phyloP scores from a whole-genome alignment of 2,113 vertebrate species.

The Ivindomyrus marchei region DNA sequence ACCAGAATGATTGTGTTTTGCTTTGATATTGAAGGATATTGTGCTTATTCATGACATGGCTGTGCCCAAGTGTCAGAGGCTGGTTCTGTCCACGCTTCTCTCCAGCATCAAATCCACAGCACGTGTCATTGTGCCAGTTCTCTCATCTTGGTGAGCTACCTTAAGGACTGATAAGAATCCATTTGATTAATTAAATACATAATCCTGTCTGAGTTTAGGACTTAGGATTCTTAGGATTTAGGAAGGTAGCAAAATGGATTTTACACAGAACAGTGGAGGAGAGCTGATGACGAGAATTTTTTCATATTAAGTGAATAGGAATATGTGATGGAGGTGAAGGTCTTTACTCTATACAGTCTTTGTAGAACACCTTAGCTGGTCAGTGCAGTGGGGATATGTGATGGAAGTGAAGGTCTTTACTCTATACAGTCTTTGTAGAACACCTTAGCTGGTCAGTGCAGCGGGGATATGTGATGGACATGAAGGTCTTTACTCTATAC shows the following conservation, averaged over 20 bases:
- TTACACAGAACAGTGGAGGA: background rate
- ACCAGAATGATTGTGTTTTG: constrained; percentile 7
- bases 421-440: background rate
- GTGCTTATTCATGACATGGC: background rate
- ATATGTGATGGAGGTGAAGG: background rate
- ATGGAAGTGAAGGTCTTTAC: background rate
- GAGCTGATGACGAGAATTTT: background rate
- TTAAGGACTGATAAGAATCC: background rate
- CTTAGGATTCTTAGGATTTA: background rate
- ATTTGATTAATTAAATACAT: background rate
- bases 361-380: background rate
- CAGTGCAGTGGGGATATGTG: background rate
- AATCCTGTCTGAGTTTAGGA: background rate
- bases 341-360: background rate
- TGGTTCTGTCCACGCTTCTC: background rate
- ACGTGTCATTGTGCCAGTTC: background rate
- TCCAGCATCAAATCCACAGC: background rate
- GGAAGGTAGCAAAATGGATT: background rate
- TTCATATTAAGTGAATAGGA: background rate
- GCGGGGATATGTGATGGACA: background rate
- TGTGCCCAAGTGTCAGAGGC: constrained; percentile 19
- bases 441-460: background rate
- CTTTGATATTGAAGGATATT: background rate
- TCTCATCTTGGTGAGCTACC: background rate
- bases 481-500: background rate